Conservation (phyloP, 2,797 vertebrate genomes). For the Cryptoblepharus egeriae region DNA sequence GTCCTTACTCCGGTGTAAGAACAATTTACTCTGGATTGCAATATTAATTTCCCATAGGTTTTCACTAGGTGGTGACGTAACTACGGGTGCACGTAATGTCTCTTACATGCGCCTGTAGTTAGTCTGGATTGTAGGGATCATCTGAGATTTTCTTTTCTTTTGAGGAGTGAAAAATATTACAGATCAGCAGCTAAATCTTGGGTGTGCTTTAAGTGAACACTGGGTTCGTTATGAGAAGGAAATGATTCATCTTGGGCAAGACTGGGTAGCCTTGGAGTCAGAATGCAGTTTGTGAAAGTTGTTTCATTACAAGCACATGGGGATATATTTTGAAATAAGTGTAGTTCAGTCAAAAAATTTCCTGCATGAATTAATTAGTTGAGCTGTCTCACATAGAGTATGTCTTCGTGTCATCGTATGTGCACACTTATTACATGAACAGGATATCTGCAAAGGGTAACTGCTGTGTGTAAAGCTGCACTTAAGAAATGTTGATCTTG, state of each 20-base stretch:
- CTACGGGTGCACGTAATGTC: too few species aligned
- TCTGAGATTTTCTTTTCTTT: not conserved
- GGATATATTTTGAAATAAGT: not conserved
- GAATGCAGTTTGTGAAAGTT: not conserved
- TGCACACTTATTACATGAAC: not conserved
- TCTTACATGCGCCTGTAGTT: too few species aligned
- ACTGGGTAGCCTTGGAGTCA: rapidly evolving
- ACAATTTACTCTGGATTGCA: too few species aligned
- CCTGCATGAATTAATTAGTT: rapidly evolving
- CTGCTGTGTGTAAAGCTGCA: not conserved
- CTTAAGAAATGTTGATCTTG: not conserved
- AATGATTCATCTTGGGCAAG: not conserved
- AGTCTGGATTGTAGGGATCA: too few species aligned
- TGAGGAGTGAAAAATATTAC: not conserved
- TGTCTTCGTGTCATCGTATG: not conserved
- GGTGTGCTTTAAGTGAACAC: not conserved
- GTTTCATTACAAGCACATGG: not conserved
- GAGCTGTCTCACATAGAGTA: not conserved
- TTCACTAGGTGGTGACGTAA: too few species aligned
- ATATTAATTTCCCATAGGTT: too few species aligned
- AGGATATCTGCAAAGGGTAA: not conserved
- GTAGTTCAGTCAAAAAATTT: not conserved
- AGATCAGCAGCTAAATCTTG: not conserved
- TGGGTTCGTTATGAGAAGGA: not conserved
- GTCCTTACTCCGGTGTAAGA: too few species aligned